phyloP scores from a whole-genome alignment of 2,113 vertebrate species.

The Actenoides hombroni region DNA sequence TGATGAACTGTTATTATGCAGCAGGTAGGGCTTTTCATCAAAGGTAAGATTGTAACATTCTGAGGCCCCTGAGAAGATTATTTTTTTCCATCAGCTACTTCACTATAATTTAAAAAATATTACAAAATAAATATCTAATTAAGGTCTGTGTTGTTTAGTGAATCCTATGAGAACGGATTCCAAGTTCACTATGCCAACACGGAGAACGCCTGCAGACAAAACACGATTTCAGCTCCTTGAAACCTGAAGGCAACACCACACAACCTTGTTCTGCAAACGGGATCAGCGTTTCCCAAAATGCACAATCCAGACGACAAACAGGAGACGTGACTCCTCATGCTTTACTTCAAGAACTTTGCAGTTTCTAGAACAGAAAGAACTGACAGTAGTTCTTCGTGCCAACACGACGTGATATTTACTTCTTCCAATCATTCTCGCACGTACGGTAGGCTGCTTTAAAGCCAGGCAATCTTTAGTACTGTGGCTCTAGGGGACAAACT shows the following conservation, averaged over 20 bases:
- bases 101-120: background rate
- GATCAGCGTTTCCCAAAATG: background rate
- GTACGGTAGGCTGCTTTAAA: background rate
- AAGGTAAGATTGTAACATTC: background rate
- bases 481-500: background rate
- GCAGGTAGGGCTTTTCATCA: background rate
- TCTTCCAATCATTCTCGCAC: background rate
- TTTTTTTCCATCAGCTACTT: background rate
- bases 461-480: background rate
- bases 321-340: background rate
- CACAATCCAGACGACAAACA: background rate
- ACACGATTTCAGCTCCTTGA: background rate
- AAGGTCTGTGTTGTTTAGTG: background rate
- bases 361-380: background rate
- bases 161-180: background rate
- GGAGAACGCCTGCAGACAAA: background rate
- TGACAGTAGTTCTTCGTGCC: background rate
- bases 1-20: background rate
- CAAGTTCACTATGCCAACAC: background rate
- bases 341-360: background rate
- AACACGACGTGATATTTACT: background rate
- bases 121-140: background rate
- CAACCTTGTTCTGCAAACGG: background rate
- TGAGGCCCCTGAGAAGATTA: background rate
- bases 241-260: background rate